Conservation (phyloP, 2,797 vertebrate species). For the Ciconia nigra region DNA sequence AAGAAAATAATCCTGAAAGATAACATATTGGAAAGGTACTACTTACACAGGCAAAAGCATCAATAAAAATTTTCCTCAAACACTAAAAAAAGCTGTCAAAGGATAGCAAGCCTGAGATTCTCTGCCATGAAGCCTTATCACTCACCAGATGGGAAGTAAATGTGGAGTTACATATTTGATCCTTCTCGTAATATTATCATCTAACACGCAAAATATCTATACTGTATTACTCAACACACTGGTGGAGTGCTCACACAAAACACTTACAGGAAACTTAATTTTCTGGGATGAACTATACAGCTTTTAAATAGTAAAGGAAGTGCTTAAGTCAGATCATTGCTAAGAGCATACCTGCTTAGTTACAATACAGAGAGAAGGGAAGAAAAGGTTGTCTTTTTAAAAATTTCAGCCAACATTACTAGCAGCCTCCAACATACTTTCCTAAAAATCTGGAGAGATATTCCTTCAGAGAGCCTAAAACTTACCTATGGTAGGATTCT, state of each 20-base stretch:
- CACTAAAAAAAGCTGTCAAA: not conserved
- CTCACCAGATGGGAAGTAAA: not conserved
- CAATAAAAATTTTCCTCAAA: not conserved
- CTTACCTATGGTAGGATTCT: not conserved
- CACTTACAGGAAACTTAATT: not conserved
- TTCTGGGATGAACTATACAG: not conserved
- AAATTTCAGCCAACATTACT: not conserved
- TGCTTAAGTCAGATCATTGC: not conserved
- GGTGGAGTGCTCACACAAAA: not conserved
- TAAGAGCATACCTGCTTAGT: not conserved
- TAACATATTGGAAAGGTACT: not conserved
- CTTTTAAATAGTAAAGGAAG: not conserved
- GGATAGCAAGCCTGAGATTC: not conserved
- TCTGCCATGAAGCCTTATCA: not conserved
- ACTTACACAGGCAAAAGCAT: not conserved
- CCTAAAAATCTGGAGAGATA: not conserved
- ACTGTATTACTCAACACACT: not conserved
- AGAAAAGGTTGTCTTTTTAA: not conserved
- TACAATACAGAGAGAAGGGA: not conserved
- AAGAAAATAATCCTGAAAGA: not conserved
- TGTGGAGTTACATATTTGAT: not conserved
- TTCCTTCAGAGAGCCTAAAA: not conserved
- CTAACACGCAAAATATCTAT: not conserved
- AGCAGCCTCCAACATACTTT: not conserved
- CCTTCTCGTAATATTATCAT: not conserved